A percentile compares a stretch with the other conserved stretches of the same genome.
Evolutionary conservation across 1,140 invertebrate genomes (phyloP).

Genomic region (Popillia japonica): DNA sequence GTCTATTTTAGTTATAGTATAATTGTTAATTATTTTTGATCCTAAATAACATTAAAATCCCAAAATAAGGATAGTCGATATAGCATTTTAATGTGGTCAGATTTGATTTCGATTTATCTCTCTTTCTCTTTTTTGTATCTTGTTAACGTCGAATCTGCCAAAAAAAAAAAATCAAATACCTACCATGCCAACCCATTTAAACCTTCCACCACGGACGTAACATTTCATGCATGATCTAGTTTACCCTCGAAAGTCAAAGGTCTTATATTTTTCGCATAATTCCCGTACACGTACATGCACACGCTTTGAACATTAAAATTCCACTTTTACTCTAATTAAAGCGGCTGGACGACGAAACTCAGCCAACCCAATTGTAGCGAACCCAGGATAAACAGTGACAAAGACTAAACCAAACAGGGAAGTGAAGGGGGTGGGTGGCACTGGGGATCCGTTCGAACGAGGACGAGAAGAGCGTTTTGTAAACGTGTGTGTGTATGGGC

Average conservation of each 20-base stretch:
- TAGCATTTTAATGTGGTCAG: too few species aligned
- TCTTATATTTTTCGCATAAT: constrained; percentile 19
- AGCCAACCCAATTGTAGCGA: constrained; percentile 27
- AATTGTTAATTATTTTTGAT: too few species aligned
- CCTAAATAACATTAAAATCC: too few species aligned
- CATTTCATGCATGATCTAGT: constrained; percentile 5
- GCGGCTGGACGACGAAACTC: constrained; percentile 9
- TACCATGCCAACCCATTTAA: not conserved
- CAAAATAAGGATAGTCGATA: too few species aligned
- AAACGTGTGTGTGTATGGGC: not conserved
- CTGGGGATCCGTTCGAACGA: not conserved
- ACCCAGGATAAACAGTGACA: constrained; percentile 43
- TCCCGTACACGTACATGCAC: not conserved
- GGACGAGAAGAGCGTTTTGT: constrained; percentile 5
- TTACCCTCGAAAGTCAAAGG: constrained; percentile 10
- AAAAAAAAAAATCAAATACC: too few species aligned
- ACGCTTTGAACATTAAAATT: constrained; percentile 8
- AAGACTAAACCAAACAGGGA: constrained; percentile 33
- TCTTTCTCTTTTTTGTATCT: too few species aligned
- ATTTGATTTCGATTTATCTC: too few species aligned
- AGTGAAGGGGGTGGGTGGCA: not conserved
- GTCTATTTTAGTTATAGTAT: too few species aligned
- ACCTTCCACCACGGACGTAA: not conserved
- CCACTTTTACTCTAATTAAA: constrained; percentile 29
- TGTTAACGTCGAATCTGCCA: too few species aligned